A percentile compares a stretch with the other conserved stretches of the same genome.
These are phyloP conservation scores for Timandra comae DNA, from an alignment of 2,888 invertebrate species.

Conservation along the genomic window DNA sequence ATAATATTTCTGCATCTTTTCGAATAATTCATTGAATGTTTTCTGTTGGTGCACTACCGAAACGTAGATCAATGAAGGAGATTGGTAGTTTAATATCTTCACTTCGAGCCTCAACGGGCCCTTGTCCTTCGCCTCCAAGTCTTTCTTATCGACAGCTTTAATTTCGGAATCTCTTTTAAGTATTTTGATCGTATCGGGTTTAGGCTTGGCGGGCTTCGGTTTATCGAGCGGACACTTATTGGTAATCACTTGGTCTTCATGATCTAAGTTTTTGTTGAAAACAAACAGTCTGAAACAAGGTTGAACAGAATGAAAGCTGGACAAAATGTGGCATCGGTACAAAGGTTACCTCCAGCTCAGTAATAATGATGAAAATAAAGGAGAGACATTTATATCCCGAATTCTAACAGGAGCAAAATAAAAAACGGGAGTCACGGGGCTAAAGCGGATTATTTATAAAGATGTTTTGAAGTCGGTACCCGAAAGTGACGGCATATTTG, in stretches of 20 bases:
- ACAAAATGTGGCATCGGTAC: too few species aligned
- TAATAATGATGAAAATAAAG: too few species aligned
- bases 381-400: too few species aligned
- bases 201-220: conserved; percentile 16
- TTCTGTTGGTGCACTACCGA: conserved; percentile 63
- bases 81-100: conserved; percentile 62
- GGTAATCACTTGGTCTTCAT: conserved; percentile 36
- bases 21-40: conserved; percentile 61
- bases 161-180: conserved; percentile 31
- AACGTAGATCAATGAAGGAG: conserved; percentile 79
- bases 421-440: too few species aligned
- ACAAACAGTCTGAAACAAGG: too few species aligned
- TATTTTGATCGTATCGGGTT: conserved; percentile 25
- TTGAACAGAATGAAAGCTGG: too few species aligned
- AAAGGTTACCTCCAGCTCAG: too few species aligned
- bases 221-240: conserved; percentile 38
- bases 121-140: conserved; percentile 59
- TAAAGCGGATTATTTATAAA: too few species aligned
- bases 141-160: conserved; percentile 29
- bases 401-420: too few species aligned
- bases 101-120: conserved; percentile 70
- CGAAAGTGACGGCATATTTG: conserved; percentile 57
- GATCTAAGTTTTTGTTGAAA: too few species aligned
- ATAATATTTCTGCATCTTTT: conserved; percentile 75
- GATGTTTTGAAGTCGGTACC: too few species aligned